Evolutionary conservation across 2,797 vertebrate genomes (phyloP).

Genomic region (Halcyon smyrnensis): DNA sequence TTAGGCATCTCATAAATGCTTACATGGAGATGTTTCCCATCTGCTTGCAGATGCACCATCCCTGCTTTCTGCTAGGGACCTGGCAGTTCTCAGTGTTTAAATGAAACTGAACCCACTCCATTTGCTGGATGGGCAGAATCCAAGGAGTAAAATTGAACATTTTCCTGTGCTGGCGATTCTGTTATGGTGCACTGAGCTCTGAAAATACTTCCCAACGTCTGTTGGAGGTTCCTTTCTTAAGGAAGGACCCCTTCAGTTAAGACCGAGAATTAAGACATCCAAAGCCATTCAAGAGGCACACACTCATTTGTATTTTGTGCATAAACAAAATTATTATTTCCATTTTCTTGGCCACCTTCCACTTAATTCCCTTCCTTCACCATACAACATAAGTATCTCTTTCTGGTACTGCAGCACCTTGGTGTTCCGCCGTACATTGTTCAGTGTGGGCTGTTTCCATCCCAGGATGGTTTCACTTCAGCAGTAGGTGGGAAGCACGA

Average conservation of each 20-base stretch:
- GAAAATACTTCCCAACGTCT: neutral
- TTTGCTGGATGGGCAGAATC: slow-evolving; percentile 22
- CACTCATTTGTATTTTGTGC: neutral
- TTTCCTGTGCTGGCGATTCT: neutral
- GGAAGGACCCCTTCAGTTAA: neutral
- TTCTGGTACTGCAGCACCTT: neutral
- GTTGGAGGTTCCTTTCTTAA: neutral
- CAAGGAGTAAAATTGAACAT: slow-evolving; percentile 27
- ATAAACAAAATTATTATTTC: neutral
- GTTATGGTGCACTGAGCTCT: neutral
- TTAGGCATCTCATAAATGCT: slow-evolving; percentile 48
- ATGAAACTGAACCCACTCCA: slow-evolving; percentile 19
- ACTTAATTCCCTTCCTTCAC: neutral
- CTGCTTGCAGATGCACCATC: slow-evolving; percentile 40
- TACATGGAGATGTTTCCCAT: slow-evolving; percentile 58
- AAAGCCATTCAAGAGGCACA: neutral
- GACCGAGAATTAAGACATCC: neutral
- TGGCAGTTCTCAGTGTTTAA: slow-evolving; percentile 12
- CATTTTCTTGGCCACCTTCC: neutral
- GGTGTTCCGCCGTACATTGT: neutral
- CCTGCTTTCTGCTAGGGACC: slow-evolving; percentile 21
- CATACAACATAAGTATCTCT: neutral
- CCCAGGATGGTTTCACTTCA: neutral
- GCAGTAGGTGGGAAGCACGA: neutral
- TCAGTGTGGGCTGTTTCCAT: neutral